phyloP scores from a whole-genome alignment of 30 jellyfish, hydroid and myxozoan genomes.

The Aurelia sp. region DNA sequence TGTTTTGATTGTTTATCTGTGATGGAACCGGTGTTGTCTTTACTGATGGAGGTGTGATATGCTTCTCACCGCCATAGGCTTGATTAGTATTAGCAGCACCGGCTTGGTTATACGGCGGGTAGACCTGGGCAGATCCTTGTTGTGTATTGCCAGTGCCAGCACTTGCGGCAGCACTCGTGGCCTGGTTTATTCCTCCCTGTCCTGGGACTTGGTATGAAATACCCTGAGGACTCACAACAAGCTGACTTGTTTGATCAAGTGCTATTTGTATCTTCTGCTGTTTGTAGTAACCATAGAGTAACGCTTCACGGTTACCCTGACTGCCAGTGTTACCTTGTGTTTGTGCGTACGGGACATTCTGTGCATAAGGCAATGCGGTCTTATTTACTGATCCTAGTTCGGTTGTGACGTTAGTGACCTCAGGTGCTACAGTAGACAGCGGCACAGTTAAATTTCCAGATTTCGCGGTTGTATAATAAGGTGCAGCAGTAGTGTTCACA shows the following conservation, averaged over 20 bases:
- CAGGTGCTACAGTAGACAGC: neutral
- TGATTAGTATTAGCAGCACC: neutral
- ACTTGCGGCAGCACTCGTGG: neutral
- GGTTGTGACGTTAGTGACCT: neutral
- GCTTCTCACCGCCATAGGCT: conserved; percentile 7
- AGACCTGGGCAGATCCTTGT: neutral
- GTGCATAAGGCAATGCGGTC: no score
- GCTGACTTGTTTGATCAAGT: conserved; percentile 12
- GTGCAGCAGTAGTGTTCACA: neutral
- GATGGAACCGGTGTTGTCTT: conserved; percentile 32
- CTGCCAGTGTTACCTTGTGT: no score
- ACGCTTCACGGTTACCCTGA: conserved; percentile 17
- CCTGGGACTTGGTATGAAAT: neutral
- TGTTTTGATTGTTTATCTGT: conserved; percentile 1
- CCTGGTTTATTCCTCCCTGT: neutral
- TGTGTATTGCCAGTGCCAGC: neutral
- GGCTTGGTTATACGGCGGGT: neutral
- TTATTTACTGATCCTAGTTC: no score
- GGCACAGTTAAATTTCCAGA: neutral
- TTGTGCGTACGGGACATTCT: neutral
- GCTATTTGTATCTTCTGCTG: conserved; percentile 67
- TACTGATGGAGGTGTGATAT: conserved; percentile 29
- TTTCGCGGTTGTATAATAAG: neutral
- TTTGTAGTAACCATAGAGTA: conserved; percentile 48
- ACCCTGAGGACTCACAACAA: neutral